Evolutionary conservation across 1,140 invertebrate genomes (phyloP).

Genomic region (Drosophila asahinai): DNA sequence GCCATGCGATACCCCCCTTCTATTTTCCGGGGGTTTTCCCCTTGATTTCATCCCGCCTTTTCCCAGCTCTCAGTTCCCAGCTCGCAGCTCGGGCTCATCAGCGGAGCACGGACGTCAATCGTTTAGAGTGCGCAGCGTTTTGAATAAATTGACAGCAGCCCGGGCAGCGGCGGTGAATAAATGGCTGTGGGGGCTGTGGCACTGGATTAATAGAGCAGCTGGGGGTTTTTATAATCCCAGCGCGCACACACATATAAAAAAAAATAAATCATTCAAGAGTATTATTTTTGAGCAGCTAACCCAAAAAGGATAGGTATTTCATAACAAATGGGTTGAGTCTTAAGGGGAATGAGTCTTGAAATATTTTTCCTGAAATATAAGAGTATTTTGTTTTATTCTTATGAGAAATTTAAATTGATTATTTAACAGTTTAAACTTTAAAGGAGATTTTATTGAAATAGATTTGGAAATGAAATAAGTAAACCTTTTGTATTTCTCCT

Average conservation of each 20-base stretch:
- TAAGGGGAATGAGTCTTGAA: too few species aligned
- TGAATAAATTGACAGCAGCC: slow-evolving; percentile 57
- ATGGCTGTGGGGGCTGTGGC: background rate
- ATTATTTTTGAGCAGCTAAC: background rate
- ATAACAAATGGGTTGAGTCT: too few species aligned
- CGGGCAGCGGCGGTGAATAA: slow-evolving; percentile 7
- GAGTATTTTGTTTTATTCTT: too few species aligned
- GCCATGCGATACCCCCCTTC: slow-evolving; percentile 6
- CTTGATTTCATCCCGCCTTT: slow-evolving; percentile 9
- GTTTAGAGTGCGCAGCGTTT: slow-evolving; percentile 55
- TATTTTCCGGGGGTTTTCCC: slow-evolving; percentile 1
- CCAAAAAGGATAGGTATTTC: background rate
- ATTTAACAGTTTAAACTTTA: too few species aligned
- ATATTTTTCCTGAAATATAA: too few species aligned
- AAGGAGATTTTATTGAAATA: too few species aligned
- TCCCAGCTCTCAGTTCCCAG: background rate
- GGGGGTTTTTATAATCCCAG: slow-evolving; percentile 21
- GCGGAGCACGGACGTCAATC: slow-evolving; percentile 44
- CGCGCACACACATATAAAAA: background rate
- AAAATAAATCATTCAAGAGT: background rate
- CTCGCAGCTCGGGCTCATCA: slow-evolving; percentile 16
- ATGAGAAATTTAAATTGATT: too few species aligned
- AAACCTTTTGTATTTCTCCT: background rate
- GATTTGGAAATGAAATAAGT: background rate
- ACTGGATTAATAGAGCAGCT: slow-evolving; percentile 25